Conservation (phyloP, 2,888 invertebrate genomes). For the Phortica okadai region DNA sequence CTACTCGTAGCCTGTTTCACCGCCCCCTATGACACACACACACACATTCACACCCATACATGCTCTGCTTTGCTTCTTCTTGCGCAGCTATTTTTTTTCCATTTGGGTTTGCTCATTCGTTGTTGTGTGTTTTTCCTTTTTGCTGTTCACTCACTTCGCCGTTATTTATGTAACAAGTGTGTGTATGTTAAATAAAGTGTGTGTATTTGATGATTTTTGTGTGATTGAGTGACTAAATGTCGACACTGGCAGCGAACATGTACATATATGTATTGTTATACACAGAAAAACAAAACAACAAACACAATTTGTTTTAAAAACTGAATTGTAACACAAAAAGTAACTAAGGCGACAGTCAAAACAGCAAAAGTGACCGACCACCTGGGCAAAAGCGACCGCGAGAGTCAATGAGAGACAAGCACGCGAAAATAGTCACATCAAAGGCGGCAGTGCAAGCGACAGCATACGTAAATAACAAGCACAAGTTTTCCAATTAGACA, state of each 20-base stretch:
- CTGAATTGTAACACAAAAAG: background rate
- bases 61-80: background rate
- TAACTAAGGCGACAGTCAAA: no score
- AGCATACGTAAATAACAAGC: constrained; percentile 14
- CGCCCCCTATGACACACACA: background rate
- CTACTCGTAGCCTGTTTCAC: no score
- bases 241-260: constrained; percentile 13
- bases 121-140: constrained; percentile 4
- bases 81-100: background rate
- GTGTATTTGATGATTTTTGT: constrained; percentile 45
- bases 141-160: constrained; percentile 61
- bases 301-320: background rate
- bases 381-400: no score
- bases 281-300: constrained; percentile 11
- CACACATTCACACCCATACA: background rate
- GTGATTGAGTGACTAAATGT: constrained; percentile 43
- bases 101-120: background rate
- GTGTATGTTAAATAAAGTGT: constrained; percentile 37
- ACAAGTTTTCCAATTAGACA: constrained; percentile 25
- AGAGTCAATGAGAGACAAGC: no score
- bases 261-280: no score
- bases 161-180: constrained; percentile 74
- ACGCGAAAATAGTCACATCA: no score
- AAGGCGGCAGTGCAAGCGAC: background rate
- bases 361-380: no score